Conservation (phyloP, 2,797 vertebrate species). For the Fistularia commersonii region DNA sequence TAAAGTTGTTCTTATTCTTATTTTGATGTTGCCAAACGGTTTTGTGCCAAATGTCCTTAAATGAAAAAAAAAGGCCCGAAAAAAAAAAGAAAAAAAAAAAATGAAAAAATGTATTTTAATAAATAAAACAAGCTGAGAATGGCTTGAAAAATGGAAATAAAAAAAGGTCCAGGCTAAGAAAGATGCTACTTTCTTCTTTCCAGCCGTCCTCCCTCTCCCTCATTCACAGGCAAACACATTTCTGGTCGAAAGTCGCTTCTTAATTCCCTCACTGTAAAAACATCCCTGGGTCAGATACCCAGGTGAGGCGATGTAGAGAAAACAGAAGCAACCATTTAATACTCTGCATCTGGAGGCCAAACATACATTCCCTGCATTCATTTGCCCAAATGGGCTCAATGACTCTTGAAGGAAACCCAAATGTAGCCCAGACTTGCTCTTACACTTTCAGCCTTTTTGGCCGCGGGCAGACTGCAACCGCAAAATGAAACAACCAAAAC, state of each 20-base stretch:
- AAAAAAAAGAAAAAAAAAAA: no score
- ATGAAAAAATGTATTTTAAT: no score
- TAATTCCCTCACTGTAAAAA: constrained; percentile 51
- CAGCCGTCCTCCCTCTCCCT: constrained; percentile 23
- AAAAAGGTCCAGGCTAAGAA: constrained; percentile 1
- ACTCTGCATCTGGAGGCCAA: constrained; percentile 41
- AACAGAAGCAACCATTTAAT: constrained; percentile 52
- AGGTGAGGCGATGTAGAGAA: constrained; percentile 40
- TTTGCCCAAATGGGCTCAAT: constrained; percentile 47
- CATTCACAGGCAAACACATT: constrained; percentile 8
- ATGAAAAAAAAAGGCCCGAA: no score
- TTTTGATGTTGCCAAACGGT: no score
- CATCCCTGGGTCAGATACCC: constrained; percentile 52
- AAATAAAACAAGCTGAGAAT: not conserved
- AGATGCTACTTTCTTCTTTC: constrained; percentile 13
- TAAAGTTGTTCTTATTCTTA: no score
- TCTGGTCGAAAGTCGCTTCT: constrained; percentile 41
- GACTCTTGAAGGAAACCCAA: constrained; percentile 49
- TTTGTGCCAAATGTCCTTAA: no score
- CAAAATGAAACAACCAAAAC: constrained; percentile 52
- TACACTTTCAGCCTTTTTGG: constrained; percentile 52
- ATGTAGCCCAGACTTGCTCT: constrained; percentile 48
- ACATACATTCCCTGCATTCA: constrained; percentile 56
- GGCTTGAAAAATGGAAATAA: constrained; percentile 6
- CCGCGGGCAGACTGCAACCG: constrained; percentile 45